These are phyloP conservation scores for Empidonax traillii DNA, from an alignment of 2,113 vertebrate species.

Conservation along the genomic window DNA sequence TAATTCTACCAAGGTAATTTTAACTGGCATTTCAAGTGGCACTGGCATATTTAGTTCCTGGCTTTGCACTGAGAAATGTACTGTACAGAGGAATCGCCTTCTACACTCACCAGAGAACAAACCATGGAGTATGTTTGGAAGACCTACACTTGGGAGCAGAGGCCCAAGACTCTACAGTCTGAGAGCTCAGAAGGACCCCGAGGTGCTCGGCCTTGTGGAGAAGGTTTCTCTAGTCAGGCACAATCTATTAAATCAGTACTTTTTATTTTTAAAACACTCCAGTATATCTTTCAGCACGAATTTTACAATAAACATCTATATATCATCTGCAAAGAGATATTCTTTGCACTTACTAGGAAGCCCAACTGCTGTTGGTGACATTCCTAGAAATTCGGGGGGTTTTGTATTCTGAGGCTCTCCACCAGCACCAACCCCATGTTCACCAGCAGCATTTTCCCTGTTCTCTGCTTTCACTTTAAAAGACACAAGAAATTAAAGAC, in stretches of 20 bases:
- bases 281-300: not conserved
- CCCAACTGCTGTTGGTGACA: not conserved
- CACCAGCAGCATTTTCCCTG: not conserved
- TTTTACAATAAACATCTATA: not conserved
- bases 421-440: not conserved
- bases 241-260: not conserved
- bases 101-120: not conserved
- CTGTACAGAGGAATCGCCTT: not conserved
- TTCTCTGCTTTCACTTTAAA: not conserved
- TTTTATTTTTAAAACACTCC: not conserved
- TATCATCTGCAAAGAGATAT: not conserved
- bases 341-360: not conserved
- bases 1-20: not conserved
- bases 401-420: not conserved
- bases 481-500: not conserved
- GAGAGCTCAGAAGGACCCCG: not conserved
- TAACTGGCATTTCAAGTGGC: not conserved
- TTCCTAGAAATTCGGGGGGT: not conserved
- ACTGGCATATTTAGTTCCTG: not conserved
- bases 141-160: not conserved
- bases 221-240: not conserved
- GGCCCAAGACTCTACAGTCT: not conserved
- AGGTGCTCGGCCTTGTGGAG: fast-evolving
- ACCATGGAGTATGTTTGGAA: not conserved
- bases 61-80: not conserved